A percentile compares a stretch with the other conserved stretches of the same genome.
phyloP scores from a whole-genome alignment of 30 jellyfish, hydroid and myxozoan genomes.

The Chrysaora quinquecirrha region DNA sequence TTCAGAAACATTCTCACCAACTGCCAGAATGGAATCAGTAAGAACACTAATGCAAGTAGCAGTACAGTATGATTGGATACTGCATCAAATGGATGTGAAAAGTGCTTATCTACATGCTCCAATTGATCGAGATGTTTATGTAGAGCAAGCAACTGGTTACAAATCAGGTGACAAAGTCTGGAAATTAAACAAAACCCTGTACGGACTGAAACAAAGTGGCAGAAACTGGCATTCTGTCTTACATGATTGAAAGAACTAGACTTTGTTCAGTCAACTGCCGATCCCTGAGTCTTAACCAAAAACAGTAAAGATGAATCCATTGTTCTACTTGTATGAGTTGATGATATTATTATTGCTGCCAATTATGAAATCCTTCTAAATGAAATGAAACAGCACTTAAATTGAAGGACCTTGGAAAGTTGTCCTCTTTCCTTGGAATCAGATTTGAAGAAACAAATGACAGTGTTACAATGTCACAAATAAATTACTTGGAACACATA shows the following conservation, averaged over 20 bases:
- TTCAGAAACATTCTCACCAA: background rate
- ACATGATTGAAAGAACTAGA: slow-evolving; percentile 3
- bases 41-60: background rate
- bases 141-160: background rate
- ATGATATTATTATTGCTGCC: slow-evolving; percentile 34
- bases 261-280: slow-evolving; percentile 33
- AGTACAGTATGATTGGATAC: slow-evolving; percentile 1
- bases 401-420: slow-evolving; percentile 34
- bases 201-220: slow-evolving; percentile 68
- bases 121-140: background rate
- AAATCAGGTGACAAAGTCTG: background rate
- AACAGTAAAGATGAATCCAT: background rate
- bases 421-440: slow-evolving; percentile 29
- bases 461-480: slow-evolving; percentile 21
- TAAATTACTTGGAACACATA: background rate
- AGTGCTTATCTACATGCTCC: background rate
- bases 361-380: background rate
- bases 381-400: background rate
- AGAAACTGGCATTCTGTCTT: slow-evolving; percentile 32
- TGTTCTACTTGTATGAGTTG: slow-evolving; percentile 27
- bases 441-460: background rate
- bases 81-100: slow-evolving; percentile 39
- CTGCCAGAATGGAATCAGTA: slow-evolving; percentile 26
- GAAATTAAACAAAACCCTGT: slow-evolving; percentile 18
- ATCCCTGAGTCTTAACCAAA: slow-evolving; percentile 21